Conservation (phyloP, 2,888 invertebrate genomes). For the Heteromyza rotundicornis region DNA sequence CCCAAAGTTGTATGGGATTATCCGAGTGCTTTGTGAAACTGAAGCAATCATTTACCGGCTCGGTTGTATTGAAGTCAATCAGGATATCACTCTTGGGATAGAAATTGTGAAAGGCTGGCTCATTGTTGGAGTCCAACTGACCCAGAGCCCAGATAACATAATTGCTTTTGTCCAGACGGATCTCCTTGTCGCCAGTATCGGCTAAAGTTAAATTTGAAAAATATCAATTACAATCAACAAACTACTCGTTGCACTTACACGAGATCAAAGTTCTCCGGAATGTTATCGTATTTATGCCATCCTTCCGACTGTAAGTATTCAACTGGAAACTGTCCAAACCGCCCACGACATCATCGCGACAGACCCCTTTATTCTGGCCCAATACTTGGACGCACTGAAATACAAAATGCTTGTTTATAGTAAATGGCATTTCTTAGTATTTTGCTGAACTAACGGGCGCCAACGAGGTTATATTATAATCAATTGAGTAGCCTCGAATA, state of each 20-base stretch:
- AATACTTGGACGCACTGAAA: slow-evolving; percentile 82
- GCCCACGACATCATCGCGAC: slow-evolving; percentile 81
- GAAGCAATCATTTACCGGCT: slow-evolving; percentile 74
- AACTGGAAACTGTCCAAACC: slow-evolving; percentile 84
- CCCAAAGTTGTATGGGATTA: slow-evolving; percentile 65
- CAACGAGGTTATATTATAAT: slow-evolving; percentile 84
- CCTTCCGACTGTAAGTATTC: slow-evolving; percentile 73
- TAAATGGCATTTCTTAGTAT: background rate
- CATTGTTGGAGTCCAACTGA: slow-evolving; percentile 74
- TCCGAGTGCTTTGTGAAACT: slow-evolving; percentile 68
- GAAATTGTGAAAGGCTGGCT: slow-evolving; percentile 82
- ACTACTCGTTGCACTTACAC: slow-evolving; percentile 63
- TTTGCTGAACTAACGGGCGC: slow-evolving; percentile 72
- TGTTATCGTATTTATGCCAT: slow-evolving; percentile 80
- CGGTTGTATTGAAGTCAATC: slow-evolving; percentile 71
- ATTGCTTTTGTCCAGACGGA: slow-evolving; percentile 69
- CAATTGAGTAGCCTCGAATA: slow-evolving; percentile 75
- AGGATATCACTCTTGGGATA: slow-evolving; percentile 76
- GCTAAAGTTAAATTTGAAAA: slow-evolving; percentile 63
- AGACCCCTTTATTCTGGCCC: slow-evolving; percentile 86
- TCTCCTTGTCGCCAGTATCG: slow-evolving; percentile 78
- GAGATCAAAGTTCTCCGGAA: slow-evolving; percentile 79
- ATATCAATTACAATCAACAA: background rate
- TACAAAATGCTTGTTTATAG: background rate
- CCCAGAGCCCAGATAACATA: slow-evolving; percentile 87